Percentiles rank a stretch among this genome's conserved stretches.
Conservation (phyloP, 2,797 vertebrate genomes). For the Chelonia mydas region DNA sequence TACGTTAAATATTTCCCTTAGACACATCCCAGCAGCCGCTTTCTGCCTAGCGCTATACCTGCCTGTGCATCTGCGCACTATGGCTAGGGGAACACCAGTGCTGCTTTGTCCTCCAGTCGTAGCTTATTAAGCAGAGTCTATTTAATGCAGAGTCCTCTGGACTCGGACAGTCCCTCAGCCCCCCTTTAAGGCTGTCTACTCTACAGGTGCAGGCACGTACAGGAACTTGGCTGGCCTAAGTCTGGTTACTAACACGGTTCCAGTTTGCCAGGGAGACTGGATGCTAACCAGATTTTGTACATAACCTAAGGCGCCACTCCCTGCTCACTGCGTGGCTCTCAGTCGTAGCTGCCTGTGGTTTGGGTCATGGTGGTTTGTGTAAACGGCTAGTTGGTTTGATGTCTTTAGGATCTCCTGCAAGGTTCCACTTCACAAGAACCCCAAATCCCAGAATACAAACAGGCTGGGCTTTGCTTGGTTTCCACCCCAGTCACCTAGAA, state of each 20-base stretch:
- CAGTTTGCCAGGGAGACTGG: neutral
- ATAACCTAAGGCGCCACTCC: neutral
- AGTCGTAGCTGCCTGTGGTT: neutral
- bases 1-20: neutral
- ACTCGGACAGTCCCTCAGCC: neutral
- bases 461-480: neutral
- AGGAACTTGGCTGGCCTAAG: neutral
- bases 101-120: neutral
- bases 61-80: too few relatives aligned
- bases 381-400: neutral
- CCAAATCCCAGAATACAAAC: neutral
- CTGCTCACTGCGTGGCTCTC: too few relatives aligned
- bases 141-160: neutral
- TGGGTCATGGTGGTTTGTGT: neutral
- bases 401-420: neutral
- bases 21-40: neutral
- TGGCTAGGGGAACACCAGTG: neutral
- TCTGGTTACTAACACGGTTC: neutral
- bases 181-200: neutral
- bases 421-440: neutral
- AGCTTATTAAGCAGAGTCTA: neutral
- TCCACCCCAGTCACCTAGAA: neutral
- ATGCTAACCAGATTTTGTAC: neutral
- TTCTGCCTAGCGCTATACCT: neutral
- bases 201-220: neutral